Evolutionary conservation across 2,797 vertebrate species (phyloP), one percentile per base, ranked within the genome.

Genomic region (Cynopterus sphinx): DNA sequence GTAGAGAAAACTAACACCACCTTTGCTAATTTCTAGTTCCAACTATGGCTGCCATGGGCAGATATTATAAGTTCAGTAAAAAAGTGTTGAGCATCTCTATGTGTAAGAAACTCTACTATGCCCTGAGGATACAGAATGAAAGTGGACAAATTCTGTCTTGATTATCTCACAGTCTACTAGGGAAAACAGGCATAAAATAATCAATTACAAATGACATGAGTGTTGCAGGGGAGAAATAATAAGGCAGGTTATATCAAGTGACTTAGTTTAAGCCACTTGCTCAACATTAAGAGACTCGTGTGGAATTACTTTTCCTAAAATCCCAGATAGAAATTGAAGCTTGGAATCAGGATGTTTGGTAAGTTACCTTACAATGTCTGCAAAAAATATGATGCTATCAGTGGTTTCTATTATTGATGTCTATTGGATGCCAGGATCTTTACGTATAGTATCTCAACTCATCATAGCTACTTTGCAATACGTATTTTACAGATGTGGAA

Each of bases 141-240:
- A 49, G 55, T 73, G 8, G 22, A 55, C 81, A 41, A 59, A 75
- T 88, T 16, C 33, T 83, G 51, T 82, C 6, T 61, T 92, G 51
- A 89, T 92, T 77, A 86, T n/a, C n/a, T 77, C 36, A 91, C 26
- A 78, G 83, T 85, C 31, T 91, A 85, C 49, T 49, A 88, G 33
- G 41, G 55, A 63, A 75, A 70, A 68, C 0, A 73, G 9, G 33
- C 16, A 67, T 89, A 28, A 73, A 68, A 68, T 87, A 92, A 94
- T 83, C 59, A 78, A 75, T 81, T 87, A 26, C 1, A 87, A 90
- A n/a, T 85, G 36, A 65, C 61, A 46, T 36, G n/a, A 74, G 0
- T 70, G 6, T 87, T 95, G 10, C 41, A 94, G 93, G 71, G 68
- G 51, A 88, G 57, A 91, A 94, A 88, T 36, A 78, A 26, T 79